phyloP scores from a whole-genome alignment of 1,140 invertebrate genomes.

The Cotesia chilonis region DNA sequence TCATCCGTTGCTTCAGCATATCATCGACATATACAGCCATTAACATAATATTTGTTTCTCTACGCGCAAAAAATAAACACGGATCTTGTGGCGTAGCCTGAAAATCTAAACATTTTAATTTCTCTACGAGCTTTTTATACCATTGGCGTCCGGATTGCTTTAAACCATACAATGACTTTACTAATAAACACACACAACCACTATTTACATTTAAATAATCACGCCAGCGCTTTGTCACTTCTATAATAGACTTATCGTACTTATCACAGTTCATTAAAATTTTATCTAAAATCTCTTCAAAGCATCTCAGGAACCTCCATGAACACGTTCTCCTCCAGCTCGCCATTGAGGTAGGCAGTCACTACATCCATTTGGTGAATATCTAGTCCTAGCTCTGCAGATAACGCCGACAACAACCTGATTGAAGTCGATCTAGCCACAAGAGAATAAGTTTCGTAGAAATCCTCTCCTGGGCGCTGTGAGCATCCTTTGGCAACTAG shows the following conservation, averaged over 20 bases:
- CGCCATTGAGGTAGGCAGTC: constrained; percentile 55
- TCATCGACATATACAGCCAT: constrained; percentile 47
- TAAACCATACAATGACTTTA: constrained; percentile 49
- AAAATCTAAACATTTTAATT: constrained; percentile 29
- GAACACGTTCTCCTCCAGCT: constrained; percentile 50
- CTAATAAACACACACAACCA: constrained; percentile 40
- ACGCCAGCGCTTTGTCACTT: constrained; percentile 23
- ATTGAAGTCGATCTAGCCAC: constrained; percentile 41
- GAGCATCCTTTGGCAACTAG: constrained; percentile 49
- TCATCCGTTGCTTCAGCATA: constrained; percentile 37
- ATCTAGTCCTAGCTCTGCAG: constrained; percentile 32
- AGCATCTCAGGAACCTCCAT: constrained; percentile 51
- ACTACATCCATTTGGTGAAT: constrained; percentile 49
- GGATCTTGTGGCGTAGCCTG: constrained; percentile 37
- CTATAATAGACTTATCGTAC: constrained; percentile 9
- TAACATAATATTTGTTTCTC: constrained; percentile 31
- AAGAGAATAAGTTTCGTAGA: constrained; percentile 46
- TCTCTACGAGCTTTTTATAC: too few species aligned
- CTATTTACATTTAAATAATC: constrained; percentile 16
- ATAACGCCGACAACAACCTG: constrained; percentile 33
- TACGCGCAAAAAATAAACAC: constrained; percentile 38
- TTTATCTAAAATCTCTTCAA: constrained; percentile 28
- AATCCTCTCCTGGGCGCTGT: constrained; percentile 44
- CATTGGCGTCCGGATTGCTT: constrained; percentile 43
- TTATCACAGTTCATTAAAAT: constrained; percentile 11